These are phyloP conservation scores for Phainopepla nitens DNA, from an alignment of 2,113 vertebrate genomes.

Conservation along the genomic window DNA sequence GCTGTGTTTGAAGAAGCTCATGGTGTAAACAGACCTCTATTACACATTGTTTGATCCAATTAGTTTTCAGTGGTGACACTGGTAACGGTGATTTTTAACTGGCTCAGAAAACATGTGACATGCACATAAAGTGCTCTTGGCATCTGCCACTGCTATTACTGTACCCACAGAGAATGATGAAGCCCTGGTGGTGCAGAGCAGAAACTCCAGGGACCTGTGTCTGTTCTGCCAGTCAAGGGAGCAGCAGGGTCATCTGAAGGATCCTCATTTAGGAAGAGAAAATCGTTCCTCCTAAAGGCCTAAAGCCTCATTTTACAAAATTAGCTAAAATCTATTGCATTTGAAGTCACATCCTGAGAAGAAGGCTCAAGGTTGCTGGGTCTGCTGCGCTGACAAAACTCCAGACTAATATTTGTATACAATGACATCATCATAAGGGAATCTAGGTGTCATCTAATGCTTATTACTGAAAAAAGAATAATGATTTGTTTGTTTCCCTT, in stretches of 20 bases:
- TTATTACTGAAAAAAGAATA: background rate
- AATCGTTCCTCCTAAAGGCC: background rate
- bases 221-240: background rate
- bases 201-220: background rate
- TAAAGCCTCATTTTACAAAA: background rate
- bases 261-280: background rate
- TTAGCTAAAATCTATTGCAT: background rate
- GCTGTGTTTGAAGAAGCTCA: background rate
- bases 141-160: background rate
- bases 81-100: background rate
- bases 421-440: background rate
- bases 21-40: background rate
- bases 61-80: background rate
- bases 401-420: background rate
- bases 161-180: background rate
- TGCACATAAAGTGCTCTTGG: background rate
- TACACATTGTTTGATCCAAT: background rate
- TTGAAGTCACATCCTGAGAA: background rate
- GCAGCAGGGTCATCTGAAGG: background rate
- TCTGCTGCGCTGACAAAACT: background rate
- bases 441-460: background rate
- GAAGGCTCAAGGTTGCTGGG: background rate
- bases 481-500: background rate
- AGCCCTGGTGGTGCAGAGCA: background rate
- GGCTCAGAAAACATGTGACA: background rate